Conservation (phyloP, 2,797 vertebrate species). For the Hypotaenidia philippensis region DNA sequence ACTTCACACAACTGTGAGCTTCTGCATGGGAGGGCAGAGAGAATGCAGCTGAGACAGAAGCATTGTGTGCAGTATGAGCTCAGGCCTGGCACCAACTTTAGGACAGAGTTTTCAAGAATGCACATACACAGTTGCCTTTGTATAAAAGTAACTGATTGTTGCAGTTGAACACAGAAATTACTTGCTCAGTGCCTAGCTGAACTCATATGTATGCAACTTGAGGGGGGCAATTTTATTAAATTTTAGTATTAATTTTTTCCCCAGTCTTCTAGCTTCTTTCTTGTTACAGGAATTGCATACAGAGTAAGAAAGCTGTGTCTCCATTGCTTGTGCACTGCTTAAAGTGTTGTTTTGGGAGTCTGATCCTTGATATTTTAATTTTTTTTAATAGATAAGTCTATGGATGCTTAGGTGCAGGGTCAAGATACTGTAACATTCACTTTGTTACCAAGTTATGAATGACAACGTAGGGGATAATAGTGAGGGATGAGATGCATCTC, state of each 20-base stretch:
- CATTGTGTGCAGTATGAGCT: neutral
- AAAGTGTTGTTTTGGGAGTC: neutral
- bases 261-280: neutral
- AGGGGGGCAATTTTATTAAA: neutral
- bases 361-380: neutral
- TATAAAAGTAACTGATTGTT: neutral
- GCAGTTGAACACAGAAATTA: neutral
- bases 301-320: neutral
- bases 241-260: neutral
- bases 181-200: neutral
- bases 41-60: neutral
- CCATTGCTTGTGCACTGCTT: neutral
- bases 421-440: neutral
- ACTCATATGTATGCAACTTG: neutral
- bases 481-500: neutral
- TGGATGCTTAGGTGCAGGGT: neutral
- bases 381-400: neutral
- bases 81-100: slow-evolving; percentile 20
- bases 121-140: neutral
- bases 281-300: neutral
- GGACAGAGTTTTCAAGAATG: neutral
- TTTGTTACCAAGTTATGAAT: neutral
- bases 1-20: neutral
- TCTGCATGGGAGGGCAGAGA: slow-evolving; percentile 4
- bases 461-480: neutral